Evolutionary conservation across 1,140 invertebrate species (phyloP).

Genomic region (Zaprionus camerounensis): DNA sequence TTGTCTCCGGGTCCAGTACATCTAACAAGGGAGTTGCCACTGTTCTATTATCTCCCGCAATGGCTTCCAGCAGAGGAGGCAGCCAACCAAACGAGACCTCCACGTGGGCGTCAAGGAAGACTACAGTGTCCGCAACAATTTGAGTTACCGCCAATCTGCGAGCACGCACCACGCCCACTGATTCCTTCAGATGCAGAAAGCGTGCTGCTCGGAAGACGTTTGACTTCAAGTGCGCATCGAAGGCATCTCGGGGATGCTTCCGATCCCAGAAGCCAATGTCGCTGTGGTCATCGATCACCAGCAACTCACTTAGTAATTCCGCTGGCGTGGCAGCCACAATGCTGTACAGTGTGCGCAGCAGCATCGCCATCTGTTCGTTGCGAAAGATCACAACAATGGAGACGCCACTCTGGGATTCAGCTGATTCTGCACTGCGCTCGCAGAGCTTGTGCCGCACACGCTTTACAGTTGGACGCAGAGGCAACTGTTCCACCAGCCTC

Average conservation of each 20-base stretch:
- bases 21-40: conserved; percentile 96
- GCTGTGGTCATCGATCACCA: conserved; percentile 95
- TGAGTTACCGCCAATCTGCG: conserved; percentile 91
- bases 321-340: conserved; percentile 86
- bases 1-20: conserved; percentile 37
- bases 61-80: conserved; percentile 89
- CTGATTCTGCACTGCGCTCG: neutral
- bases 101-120: conserved; percentile 96
- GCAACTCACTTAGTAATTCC: conserved; percentile 92
- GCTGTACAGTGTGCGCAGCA: conserved; percentile 92
- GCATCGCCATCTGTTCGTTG: conserved; percentile 94
- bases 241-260: conserved; percentile 83
- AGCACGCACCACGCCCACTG: conserved; percentile 94
- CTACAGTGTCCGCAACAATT: conserved; percentile 91
- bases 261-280: conserved; percentile 83
- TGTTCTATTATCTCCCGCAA: conserved; percentile 86
- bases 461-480: neutral
- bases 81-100: conserved; percentile 94
- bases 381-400: conserved; percentile 95
- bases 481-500: neutral
- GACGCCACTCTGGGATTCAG: neutral
- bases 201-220: conserved; percentile 82
- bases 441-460: conserved; percentile 34
- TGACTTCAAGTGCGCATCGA: conserved; percentile 85
- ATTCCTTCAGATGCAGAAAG: conserved; percentile 88